Evolutionary conservation across 2,888 invertebrate genomes (phyloP).

Genomic region (Leuctra nigra): DNA sequence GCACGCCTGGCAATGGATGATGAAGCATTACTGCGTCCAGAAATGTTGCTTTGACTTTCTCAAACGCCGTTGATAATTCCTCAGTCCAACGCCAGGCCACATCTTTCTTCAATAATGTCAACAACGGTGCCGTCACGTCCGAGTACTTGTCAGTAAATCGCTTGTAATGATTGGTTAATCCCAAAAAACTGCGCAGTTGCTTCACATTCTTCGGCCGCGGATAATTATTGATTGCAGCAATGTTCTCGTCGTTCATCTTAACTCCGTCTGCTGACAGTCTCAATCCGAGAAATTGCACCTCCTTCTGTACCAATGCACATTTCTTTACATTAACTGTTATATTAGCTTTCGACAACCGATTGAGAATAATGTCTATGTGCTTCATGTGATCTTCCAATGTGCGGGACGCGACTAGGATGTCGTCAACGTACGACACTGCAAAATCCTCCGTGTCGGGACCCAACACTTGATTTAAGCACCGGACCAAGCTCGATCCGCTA

Average conservation of each 20-base stretch:
- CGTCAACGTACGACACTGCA: slow-evolving; percentile 7
- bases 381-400: slow-evolving; percentile 7
- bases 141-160: slow-evolving; percentile 32
- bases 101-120: slow-evolving; percentile 30
- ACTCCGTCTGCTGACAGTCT: slow-evolving; percentile 31
- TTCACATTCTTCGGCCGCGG: slow-evolving; percentile 23
- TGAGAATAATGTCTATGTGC: background rate
- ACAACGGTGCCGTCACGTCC: slow-evolving; percentile 31
- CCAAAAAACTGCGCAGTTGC: slow-evolving; percentile 32
- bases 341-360: background rate
- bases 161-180: slow-evolving; percentile 33
- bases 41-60: slow-evolving; percentile 25
- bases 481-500: background rate
- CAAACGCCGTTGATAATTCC: slow-evolving; percentile 26
- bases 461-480: slow-evolving; percentile 1
- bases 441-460: background rate
- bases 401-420: background rate
- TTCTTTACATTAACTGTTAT: slow-evolving; percentile 10
- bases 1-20: slow-evolving; percentile 2
- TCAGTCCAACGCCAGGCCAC: slow-evolving; percentile 26
- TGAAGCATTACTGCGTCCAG: slow-evolving; percentile 15
- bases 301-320: slow-evolving; percentile 26
- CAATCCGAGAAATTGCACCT: slow-evolving; percentile 32
- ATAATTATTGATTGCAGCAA: slow-evolving; percentile 25
- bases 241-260: slow-evolving; percentile 31